Conservation (phyloP, 1,140 invertebrate species). For the Brachystomella parvula region DNA sequence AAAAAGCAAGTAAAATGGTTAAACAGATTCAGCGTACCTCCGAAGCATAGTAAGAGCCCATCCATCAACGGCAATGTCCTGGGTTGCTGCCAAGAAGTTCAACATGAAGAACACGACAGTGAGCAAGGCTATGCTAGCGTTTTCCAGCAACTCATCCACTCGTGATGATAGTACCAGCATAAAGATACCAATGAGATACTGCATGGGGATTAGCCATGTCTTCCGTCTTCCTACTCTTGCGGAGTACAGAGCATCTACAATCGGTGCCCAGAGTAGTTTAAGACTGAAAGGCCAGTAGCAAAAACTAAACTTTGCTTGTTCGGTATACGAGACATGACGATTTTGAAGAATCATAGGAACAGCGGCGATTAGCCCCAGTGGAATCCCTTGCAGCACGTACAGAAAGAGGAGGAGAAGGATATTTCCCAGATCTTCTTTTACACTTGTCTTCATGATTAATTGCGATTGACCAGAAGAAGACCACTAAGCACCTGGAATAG, state of each 20-base stretch:
- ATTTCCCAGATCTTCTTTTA: constrained; percentile 28
- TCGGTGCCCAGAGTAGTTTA: constrained; percentile 95
- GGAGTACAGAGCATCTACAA: constrained; percentile 82
- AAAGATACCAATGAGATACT: constrained; percentile 71
- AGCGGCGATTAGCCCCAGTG: constrained; percentile 81
- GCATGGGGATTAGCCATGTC: constrained; percentile 92
- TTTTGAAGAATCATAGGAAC: constrained; percentile 94
- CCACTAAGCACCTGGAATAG: neutral
- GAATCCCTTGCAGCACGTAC: constrained; percentile 93
- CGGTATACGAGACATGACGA: constrained; percentile 71
- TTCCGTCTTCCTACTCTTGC: constrained; percentile 81
- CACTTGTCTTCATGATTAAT: constrained; percentile 3
- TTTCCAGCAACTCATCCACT: constrained; percentile 67
- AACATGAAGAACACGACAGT: constrained; percentile 71
- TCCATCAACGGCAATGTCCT: constrained; percentile 99
- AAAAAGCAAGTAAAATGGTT: neutral
- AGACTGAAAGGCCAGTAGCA: constrained; percentile 96
- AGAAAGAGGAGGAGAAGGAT: constrained; percentile 81
- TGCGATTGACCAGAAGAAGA: neutral
- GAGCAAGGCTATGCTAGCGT: constrained; percentile 39
- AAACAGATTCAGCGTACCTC: constrained; percentile 49
- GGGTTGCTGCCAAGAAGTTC: constrained; percentile 95
- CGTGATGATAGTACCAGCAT: constrained; percentile 73
- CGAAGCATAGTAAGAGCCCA: constrained; percentile 99
- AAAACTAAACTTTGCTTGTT: constrained; percentile 95